These are phyloP conservation scores for Drosophila mimetica DNA, from an alignment of 2,888 invertebrate genomes.

Conservation along the genomic window DNA sequence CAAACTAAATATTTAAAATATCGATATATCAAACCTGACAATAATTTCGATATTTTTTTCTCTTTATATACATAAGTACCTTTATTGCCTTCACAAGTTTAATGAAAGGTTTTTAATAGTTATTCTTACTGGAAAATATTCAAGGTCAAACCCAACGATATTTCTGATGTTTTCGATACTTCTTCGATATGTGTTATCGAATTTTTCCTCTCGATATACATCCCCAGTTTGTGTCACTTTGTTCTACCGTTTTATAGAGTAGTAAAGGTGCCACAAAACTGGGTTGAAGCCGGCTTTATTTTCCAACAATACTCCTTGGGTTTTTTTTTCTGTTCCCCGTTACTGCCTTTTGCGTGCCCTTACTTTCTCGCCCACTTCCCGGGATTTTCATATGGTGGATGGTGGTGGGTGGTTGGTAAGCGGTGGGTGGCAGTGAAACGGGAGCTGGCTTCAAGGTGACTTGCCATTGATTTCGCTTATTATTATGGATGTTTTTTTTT, in stretches of 20 bases:
- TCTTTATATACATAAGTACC: too few species aligned
- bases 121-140: too few species aligned
- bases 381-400: neutral
- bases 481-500: conserved; percentile 28
- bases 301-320: conserved; percentile 2
- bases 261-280: neutral
- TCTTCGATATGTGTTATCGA: too few species aligned
- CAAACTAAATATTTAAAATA: too few species aligned
- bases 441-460: conserved; percentile 45
- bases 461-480: conserved; percentile 46
- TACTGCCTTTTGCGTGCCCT: conserved; percentile 9
- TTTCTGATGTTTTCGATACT: too few species aligned
- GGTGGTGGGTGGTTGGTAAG: neutral
- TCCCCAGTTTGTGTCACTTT: too few species aligned
- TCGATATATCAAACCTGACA: too few species aligned
- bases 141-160: too few species aligned
- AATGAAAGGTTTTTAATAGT: too few species aligned
- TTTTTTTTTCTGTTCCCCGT: neutral
- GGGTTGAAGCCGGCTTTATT: neutral
- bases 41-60: too few species aligned
- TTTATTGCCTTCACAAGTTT: too few species aligned
- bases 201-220: too few species aligned
- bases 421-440: conserved; percentile 11
- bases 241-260: neutral
- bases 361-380: neutral